These are phyloP conservation scores for Pandemis corylana DNA, from an alignment of 2,888 invertebrate species.

Conservation along the genomic window DNA sequence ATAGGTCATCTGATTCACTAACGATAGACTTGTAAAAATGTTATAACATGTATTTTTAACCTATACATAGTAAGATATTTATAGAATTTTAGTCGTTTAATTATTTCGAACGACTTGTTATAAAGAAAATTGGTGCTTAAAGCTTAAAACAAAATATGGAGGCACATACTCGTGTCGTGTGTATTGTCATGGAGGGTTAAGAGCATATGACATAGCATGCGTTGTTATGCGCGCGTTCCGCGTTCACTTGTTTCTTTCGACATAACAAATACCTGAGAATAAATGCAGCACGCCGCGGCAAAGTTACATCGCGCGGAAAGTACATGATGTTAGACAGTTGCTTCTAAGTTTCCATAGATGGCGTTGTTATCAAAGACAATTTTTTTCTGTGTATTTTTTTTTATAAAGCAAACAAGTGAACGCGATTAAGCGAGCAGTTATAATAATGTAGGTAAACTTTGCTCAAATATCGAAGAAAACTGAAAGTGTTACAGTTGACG, in stretches of 20 bases:
- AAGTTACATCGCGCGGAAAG: constrained; percentile 50
- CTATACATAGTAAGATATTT: constrained; percentile 85
- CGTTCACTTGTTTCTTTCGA: constrained; percentile 58
- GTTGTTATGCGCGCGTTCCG: constrained; percentile 78
- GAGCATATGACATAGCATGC: constrained; percentile 84
- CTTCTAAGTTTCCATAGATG: constrained; percentile 30
- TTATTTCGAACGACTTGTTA: constrained; percentile 86
- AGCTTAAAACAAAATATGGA: constrained; percentile 81
- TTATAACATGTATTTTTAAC: constrained; percentile 85
- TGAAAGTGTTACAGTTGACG: constrained; percentile 85
- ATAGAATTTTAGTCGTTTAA: constrained; percentile 85
- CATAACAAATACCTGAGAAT: background rate
- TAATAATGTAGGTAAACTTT: constrained; percentile 85
- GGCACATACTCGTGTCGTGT: constrained; percentile 69
- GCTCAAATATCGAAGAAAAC: constrained; percentile 83
- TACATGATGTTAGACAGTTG: constrained; percentile 27
- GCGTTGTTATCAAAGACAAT: constrained; percentile 41
- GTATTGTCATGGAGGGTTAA: constrained; percentile 78
- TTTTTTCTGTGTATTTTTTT: constrained; percentile 14
- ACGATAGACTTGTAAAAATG: constrained; percentile 84
- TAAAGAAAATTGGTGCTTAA: constrained; percentile 85
- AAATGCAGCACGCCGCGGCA: constrained; percentile 48
- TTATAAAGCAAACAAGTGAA: constrained; percentile 61
- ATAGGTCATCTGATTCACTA: constrained; percentile 62
- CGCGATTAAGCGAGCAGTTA: constrained; percentile 70